Evolutionary conservation across 2,113 vertebrate species (phyloP).

Genomic region (rabbit (Oryctolagus cuniculus)): mOryCun1.1 NC_091433.1:24680001-24680500

Average conservation of each 20-base stretch:
- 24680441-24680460: neutral
- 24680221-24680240: constrained; percentile 34
- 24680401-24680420: constrained; percentile 71
- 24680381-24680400: constrained; percentile 62
- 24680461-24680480: constrained; percentile 60
- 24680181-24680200: neutral
- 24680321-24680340: constrained; percentile 56
- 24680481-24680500: constrained; percentile 66
- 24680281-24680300: constrained; percentile 53
- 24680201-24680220: neutral
- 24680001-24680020: neutral
- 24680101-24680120: neutral
- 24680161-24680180: neutral
- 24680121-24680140: neutral
- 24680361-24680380: constrained; percentile 66
- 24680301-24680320: constrained; percentile 65
- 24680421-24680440: constrained; percentile 68
- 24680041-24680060: neutral
- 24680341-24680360: constrained; percentile 63
- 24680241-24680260: constrained; percentile 18
- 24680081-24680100: neutral
- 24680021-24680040: neutral
- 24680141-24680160: neutral
- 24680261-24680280: neutral
- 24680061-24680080: neutral